A percentile compares a stretch with the other conserved stretches of the same genome.
These are phyloP conservation scores for Drosophila diplacantha DNA, from an alignment of 2,888 invertebrate species.

Conservation along the genomic window DNA sequence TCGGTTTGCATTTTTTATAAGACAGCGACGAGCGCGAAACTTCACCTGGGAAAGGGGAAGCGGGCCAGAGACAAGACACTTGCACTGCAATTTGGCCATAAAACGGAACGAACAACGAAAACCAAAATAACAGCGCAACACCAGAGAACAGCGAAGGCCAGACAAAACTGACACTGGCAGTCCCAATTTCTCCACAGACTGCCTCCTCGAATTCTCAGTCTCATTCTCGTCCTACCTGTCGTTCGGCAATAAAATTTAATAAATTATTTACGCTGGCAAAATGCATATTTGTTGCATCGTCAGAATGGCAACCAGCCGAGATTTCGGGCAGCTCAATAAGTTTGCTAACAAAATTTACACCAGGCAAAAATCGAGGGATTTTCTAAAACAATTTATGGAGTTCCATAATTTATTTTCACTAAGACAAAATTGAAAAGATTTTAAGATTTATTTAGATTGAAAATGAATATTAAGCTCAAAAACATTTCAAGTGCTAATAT, in stretches of 20 bases:
- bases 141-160: conserved; percentile 11
- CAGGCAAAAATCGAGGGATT: not conserved
- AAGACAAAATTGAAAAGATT: not conserved
- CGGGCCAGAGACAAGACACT: no score
- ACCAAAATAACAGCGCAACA: no score
- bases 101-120: no score
- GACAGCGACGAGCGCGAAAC: conserved; percentile 42
- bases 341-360: not conserved
- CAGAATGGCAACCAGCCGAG: conserved; percentile 11
- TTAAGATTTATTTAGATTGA: not conserved
- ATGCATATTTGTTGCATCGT: conserved; percentile 53
- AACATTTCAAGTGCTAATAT: no score
- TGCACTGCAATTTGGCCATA: no score
- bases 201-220: conserved; percentile 20
- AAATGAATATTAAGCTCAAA: not conserved
- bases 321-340: conserved; percentile 30
- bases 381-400: not conserved
- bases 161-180: conserved; percentile 62
- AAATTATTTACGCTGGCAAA: conserved; percentile 66
- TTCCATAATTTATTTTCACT: not conserved
- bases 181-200: conserved; percentile 45
- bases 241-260: conserved; percentile 68
- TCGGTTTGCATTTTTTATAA: conserved; percentile 68
- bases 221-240: conserved; percentile 33
- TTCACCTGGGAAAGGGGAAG: conserved; percentile 23